Evolutionary conservation across 2,888 invertebrate species (phyloP), one percentile per base, ranked within the genome.

Genomic region (Tillus elongatus): DNA sequence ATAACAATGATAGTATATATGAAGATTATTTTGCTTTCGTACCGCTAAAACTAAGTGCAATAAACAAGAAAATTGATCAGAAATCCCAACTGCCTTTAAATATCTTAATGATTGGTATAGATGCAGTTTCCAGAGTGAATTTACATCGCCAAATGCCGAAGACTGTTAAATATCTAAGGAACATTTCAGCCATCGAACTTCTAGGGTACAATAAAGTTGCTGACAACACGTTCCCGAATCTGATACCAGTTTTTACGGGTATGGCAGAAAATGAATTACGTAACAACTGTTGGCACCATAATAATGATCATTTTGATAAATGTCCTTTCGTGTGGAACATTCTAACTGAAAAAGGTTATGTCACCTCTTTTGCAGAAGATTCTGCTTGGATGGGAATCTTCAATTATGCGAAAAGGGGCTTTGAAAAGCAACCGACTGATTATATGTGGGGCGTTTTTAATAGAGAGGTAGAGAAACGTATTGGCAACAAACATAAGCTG

Each of bases 201-300:
- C 63, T 82, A 46, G 95, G 93, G 3, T 92, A 89, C 63, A 91
- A 87, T 58, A 95, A 93, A 72, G 84, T 95, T 4, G 95, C 80
- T 2, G 93, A 93, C 62, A 95, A 93, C 61, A 93, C 93, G 0
- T 92, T 86, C 59, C 90, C 91, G 1, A 95, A 95, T 62, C 61
- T 95, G 40, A 75, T 85, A 4, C 85, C 93, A 0, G 73, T 88
- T 43, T 66, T 92, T 8, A 76, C 79, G 2, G 92, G 92, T 0
- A 58, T 79, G 29, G 74, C 72, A 28, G 76, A 76, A 15, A 67
- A 68, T 1, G 83, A 88, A 52, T 60, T 88, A 30, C 68, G 68
- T 33, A 65, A 67, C 37, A 70, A 64, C 0, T 89, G 88, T 54
- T 77, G 81, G 72, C n/a, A n/a, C n/a, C 40, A 40, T 12, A 33